Base-by-base conservation (phyloP, 2,888 invertebrate species). In the Actias luna region DNA sequence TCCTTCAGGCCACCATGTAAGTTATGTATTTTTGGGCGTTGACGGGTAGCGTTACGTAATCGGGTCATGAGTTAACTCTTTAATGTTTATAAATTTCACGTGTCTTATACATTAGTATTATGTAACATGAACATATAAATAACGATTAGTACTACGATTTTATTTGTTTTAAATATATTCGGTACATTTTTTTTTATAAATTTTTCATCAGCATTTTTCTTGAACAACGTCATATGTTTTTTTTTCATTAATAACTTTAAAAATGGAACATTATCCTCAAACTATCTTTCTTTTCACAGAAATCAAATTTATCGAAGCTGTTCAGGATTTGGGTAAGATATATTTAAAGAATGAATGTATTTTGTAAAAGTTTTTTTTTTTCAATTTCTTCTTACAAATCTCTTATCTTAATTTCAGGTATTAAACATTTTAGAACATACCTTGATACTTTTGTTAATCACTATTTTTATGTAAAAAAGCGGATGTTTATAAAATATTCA, bases 1-100 rank as follows among this genome's bases (percentile, higher is more conserved):
- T 59, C 60, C 63, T 64, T 66, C 58, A 67, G 63, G 64, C 78
- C 78, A 60, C 75, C 78, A 69, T 79, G 80, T 80, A 74, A 80
- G 80, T 80, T 61, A 36, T 33, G 29, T 60, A n/a, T 52, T 63
- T 58, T 36, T 58, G 36, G 35, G 50, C 29, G 50, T 59, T 62
- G 52, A 58, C 52, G 62, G 62, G 60, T 63, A 39, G 18, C n/a
- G 58, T 58, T 62, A 62, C 25, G 58, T 62, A 58, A 62, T 22
- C 31, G 55, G 55, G 55, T 29, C 55, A 55, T 55, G 29, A 55
- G n/a, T 58, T 42, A 61, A 58, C 61, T 52, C 61, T 36, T 61
- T 58, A 55, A 29, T 29, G 55, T 27, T 55, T 55, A 55, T 55
- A 52, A 42, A 14, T 29, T 42, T 29, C 29, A 42, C n/a, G 39